A percentile compares a stretch with the other conserved stretches of the same genome.
These are phyloP conservation scores for Cyanoderma ruficeps DNA, from an alignment of 2,113 vertebrate species.

Conservation along the genomic window DNA sequence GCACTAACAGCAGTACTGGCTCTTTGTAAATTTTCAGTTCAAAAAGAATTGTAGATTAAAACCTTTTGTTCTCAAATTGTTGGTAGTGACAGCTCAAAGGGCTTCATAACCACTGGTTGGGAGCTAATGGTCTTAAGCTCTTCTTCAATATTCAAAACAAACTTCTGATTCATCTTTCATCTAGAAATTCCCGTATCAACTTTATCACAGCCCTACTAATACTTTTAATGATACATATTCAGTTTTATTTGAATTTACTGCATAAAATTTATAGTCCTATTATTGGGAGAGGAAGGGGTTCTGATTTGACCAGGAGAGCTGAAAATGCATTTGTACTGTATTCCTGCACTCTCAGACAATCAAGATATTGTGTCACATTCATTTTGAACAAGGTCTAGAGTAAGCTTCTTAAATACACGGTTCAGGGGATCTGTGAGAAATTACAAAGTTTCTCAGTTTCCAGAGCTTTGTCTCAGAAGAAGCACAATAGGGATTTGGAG, in stretches of 20 bases:
- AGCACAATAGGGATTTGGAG: not conserved
- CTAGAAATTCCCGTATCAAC: not conserved
- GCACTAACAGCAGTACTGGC: not conserved
- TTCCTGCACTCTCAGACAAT: not conserved
- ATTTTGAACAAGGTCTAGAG: not conserved
- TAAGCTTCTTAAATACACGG: not conserved
- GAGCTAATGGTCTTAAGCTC: not conserved
- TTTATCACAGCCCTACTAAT: not conserved
- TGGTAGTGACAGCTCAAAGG: not conserved
- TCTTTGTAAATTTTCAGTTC: not conserved
- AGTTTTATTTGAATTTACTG: not conserved
- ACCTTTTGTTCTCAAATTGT: not conserved
- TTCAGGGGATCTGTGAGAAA: not conserved
- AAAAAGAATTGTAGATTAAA: constrained; percentile 22
- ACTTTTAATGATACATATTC: not conserved
- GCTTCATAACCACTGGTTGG: not conserved
- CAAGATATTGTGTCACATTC: not conserved
- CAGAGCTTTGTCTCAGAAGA: not conserved
- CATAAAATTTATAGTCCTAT: not conserved
- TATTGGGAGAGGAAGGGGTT: not conserved
- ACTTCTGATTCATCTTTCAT: not conserved
- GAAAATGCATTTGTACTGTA: not conserved
- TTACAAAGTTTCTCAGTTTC: not conserved
- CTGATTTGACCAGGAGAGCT: not conserved
- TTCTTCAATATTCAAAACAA: not conserved